A percentile compares a stretch with the other conserved stretches of the same genome.
Evolutionary conservation across 2,888 invertebrate genomes (phyloP).

Genomic region (Amiota communis): DNA sequence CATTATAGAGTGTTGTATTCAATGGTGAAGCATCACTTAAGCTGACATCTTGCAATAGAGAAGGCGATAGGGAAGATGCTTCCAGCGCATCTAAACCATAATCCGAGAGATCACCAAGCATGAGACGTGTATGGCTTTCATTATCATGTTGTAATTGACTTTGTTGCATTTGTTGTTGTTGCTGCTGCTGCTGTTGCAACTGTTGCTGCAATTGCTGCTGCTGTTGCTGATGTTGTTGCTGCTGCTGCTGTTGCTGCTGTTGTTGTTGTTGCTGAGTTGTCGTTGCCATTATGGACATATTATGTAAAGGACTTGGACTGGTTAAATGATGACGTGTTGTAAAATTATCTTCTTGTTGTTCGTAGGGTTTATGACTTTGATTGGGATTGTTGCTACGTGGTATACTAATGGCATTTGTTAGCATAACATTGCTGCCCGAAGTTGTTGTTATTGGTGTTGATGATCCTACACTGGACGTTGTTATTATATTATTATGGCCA

Average conservation of each 20-base stretch:
- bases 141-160: conserved; percentile 46
- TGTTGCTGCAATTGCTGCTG: conserved; percentile 43
- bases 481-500: conserved; percentile 18
- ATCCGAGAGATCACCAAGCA: conserved; percentile 70
- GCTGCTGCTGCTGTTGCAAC: conserved; percentile 59
- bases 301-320: conserved; percentile 54
- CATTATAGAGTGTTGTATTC: conserved; percentile 55
- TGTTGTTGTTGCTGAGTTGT: conserved; percentile 60
- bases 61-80: conserved; percentile 70
- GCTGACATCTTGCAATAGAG: conserved; percentile 71
- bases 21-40: conserved; percentile 67
- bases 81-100: conserved; percentile 71
- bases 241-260: conserved; percentile 46
- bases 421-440: conserved; percentile 66
- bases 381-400: conserved; percentile 70
- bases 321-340: conserved; percentile 50
- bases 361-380: conserved; percentile 65
- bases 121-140: conserved; percentile 18
- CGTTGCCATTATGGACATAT: conserved; percentile 53
- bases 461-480: conserved; percentile 33
- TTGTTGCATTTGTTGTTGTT: conserved; percentile 42
- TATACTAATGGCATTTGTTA: conserved; percentile 71
- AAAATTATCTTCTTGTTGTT: conserved; percentile 53
- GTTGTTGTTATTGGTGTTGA: conserved; percentile 40
- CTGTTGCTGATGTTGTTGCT: conserved; percentile 50